Evolutionary conservation across 1,140 invertebrate species (phyloP).

Genomic region (Drosophila lacertosa): DNA sequence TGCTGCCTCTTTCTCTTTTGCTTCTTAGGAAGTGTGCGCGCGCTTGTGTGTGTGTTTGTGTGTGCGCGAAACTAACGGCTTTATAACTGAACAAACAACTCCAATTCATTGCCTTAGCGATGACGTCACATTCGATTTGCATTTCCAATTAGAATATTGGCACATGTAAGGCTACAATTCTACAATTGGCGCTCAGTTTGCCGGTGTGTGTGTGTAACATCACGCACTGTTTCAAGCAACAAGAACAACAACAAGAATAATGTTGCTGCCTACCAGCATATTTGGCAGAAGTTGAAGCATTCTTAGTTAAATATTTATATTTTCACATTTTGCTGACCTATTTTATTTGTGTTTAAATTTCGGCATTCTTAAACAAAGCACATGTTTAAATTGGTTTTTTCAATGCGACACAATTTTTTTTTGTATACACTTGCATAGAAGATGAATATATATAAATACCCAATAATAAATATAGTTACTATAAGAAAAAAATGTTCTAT

Average conservation of each 20-base stretch:
- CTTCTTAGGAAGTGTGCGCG: background rate
- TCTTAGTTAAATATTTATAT: constrained; percentile 5
- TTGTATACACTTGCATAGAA: too few species aligned
- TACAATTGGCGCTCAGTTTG: background rate
- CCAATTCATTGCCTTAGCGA: constrained; percentile 27
- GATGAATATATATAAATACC: too few species aligned
- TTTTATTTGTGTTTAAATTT: background rate
- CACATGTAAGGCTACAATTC: constrained; percentile 5
- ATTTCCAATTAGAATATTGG: constrained; percentile 26
- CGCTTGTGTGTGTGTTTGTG: background rate
- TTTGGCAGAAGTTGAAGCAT: background rate
- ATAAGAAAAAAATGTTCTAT: too few species aligned
- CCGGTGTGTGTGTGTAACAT: background rate
- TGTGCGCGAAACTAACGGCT: constrained; percentile 33
- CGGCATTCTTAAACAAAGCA: background rate
- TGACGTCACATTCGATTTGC: constrained; percentile 43
- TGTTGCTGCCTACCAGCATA: background rate
- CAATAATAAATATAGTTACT: too few species aligned
- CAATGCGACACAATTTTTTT: background rate
- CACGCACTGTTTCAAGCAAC: background rate
- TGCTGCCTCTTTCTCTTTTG: constrained; percentile 42
- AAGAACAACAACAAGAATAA: background rate
- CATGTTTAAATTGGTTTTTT: background rate
- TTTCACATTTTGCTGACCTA: constrained; percentile 28
- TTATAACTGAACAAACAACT: constrained; percentile 38